Evolutionary conservation across 2,113 vertebrate species (phyloP).

Genomic region (Jaculus jaculus): DNA sequence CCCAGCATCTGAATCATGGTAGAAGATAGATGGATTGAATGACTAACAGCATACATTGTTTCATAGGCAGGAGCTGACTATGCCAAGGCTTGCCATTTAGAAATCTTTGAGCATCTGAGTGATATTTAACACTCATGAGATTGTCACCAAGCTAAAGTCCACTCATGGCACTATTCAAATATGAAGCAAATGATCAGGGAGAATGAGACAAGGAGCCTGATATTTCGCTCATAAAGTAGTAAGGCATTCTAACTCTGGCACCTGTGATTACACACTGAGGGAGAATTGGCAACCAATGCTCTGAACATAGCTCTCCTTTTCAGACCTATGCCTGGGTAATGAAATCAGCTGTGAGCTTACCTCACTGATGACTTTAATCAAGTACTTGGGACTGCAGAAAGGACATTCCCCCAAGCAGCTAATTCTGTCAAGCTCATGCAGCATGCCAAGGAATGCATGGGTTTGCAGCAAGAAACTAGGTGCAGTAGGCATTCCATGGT

Average conservation of each 20-base stretch:
- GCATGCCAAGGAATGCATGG: not conserved
- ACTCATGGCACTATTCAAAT: slow-evolving; percentile 1
- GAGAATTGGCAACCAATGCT: not conserved
- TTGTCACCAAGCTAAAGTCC: slow-evolving; percentile 51
- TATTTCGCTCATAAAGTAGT: not conserved
- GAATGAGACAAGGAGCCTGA: not conserved
- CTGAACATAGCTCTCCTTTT: not conserved
- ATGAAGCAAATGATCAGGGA: slow-evolving; percentile 18
- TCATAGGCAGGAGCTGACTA: slow-evolving; percentile 17
- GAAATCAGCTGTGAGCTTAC: slow-evolving; percentile 20
- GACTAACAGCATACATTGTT: slow-evolving; percentile 11
- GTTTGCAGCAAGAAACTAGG: not conserved
- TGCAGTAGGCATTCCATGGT: not conserved
- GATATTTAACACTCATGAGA: slow-evolving; percentile 54
- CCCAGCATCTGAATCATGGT: not conserved
- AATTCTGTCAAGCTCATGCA: not conserved
- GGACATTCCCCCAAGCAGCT: not conserved
- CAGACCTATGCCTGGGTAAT: not conserved
- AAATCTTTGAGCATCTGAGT: slow-evolving; percentile 44
- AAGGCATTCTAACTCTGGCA: not conserved
- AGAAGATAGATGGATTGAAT: not conserved
- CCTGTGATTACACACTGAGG: not conserved
- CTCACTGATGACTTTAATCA: slow-evolving; percentile 49
- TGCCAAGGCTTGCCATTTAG: slow-evolving; percentile 40
- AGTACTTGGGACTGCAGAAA: not conserved